Conservation (phyloP, 2,797 vertebrate species). For the Diplodus puntazzo region DNA sequence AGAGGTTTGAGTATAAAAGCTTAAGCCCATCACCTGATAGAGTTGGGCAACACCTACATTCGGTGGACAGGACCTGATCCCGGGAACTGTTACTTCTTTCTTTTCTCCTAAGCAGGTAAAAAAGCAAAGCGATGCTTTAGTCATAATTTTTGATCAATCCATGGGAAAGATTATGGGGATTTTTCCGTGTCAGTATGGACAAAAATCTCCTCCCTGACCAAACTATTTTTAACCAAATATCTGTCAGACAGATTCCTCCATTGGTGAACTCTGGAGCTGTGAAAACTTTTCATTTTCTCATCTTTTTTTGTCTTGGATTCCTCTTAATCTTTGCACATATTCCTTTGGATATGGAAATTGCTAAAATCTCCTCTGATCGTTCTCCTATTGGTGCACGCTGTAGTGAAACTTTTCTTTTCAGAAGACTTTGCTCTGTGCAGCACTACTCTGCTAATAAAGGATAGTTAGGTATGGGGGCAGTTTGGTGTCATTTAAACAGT, state of each 20-base stretch:
- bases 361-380: conserved; percentile 15
- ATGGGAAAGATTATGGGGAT: conserved; percentile 38
- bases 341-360: conserved; percentile 47
- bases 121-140: conserved; percentile 14
- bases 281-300: conserved; percentile 2
- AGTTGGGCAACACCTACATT: conserved; percentile 89
- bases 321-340: conserved; percentile 35
- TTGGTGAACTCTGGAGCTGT: conserved; percentile 28
- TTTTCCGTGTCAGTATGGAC: conserved; percentile 36
- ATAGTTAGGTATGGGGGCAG: neutral
- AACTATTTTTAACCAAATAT: conserved; percentile 29
- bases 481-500: conserved; percentile 24
- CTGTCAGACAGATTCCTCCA: conserved; percentile 7
- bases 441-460: neutral
- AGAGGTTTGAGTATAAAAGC: conserved; percentile 83
- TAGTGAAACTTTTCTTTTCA: conserved; percentile 18
- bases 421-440: neutral
- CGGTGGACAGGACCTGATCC: conserved; percentile 89
- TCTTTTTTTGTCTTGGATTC: conserved; percentile 53
- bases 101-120: conserved; percentile 87
- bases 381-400: neutral
- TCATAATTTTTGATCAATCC: conserved; percentile 22
- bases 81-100: conserved; percentile 87
- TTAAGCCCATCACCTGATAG: conserved; percentile 71
- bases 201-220: conserved; percentile 15